Evolutionary conservation across 1,140 invertebrate species (phyloP).

Genomic region (Myzus persicae): DNA sequence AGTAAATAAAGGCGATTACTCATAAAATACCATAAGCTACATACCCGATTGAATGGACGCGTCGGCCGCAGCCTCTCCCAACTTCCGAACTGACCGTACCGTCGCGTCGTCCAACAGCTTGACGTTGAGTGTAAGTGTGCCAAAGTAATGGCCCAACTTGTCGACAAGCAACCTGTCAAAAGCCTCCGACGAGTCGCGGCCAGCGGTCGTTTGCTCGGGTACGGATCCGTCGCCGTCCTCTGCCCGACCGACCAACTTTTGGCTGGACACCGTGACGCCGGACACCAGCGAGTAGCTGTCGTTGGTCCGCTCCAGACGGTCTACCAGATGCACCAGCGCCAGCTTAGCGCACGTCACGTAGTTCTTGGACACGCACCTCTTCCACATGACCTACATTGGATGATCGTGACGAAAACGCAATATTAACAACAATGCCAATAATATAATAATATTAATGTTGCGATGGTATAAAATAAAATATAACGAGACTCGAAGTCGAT

Average conservation of each 20-base stretch:
- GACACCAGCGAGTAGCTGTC: slow-evolving; percentile 72
- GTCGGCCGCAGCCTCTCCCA: slow-evolving; percentile 63
- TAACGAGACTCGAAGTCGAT: neutral
- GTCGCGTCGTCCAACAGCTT: slow-evolving; percentile 74
- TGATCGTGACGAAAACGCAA: neutral
- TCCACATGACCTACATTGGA: slow-evolving; percentile 60
- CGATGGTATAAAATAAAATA: neutral
- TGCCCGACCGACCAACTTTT: neutral
- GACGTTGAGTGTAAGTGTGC: slow-evolving; percentile 76
- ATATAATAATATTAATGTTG: neutral
- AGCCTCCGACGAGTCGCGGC: slow-evolving; percentile 73
- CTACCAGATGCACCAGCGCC: slow-evolving; percentile 79
- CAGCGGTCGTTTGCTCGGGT: neutral
- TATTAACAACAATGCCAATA: neutral
- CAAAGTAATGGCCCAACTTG: slow-evolving; percentile 76
- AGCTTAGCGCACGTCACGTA: slow-evolving; percentile 80
- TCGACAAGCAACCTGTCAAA: slow-evolving; percentile 78
- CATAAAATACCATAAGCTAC: neutral
- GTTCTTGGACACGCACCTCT: slow-evolving; percentile 72
- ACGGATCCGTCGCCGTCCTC: neutral
- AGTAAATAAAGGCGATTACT: too few relatives aligned
- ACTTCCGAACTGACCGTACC: slow-evolving; percentile 68
- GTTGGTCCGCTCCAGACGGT: slow-evolving; percentile 72
- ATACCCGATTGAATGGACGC: slow-evolving; percentile 28
- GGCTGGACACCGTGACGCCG: slow-evolving; percentile 27